phyloP scores from a whole-genome alignment of 1,140 invertebrate genomes.

The Hycleus phaleratus region DNA sequence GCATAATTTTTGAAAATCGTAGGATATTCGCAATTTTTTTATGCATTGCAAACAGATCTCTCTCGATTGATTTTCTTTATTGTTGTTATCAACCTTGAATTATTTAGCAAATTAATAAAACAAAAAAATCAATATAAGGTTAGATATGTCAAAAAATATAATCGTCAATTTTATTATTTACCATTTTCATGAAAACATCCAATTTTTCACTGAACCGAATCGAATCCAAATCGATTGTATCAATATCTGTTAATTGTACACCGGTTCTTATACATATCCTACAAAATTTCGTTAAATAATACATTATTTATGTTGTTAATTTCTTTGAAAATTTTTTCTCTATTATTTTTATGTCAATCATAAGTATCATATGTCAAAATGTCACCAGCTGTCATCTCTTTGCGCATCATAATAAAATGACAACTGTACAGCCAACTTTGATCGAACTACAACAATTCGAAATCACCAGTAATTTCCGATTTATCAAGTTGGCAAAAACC shows the following conservation, averaged over 20 bases:
- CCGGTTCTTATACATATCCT: constrained; percentile 34
- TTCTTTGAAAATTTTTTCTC: not conserved
- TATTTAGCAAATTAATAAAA: too few species aligned
- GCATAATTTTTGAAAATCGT: constrained; percentile 37
- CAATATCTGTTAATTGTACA: constrained; percentile 31
- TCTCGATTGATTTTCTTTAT: constrained; percentile 29
- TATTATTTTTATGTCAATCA: constrained; percentile 36
- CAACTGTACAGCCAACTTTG: constrained; percentile 12
- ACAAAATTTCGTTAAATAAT: constrained; percentile 38
- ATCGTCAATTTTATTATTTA: constrained; percentile 21
- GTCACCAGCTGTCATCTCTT: constrained; percentile 32
- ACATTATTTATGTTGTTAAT: constrained; percentile 27
- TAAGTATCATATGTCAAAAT: constrained; percentile 39
- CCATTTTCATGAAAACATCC: constrained; percentile 35
- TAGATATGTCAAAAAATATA: constrained; percentile 23
- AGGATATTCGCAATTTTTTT: constrained; percentile 34
- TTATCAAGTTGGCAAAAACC: too few species aligned
- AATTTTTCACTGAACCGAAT: constrained; percentile 37
- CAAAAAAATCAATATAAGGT: constrained; percentile 37
- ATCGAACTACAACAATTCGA: not conserved
- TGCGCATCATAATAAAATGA: constrained; percentile 26
- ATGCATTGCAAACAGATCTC: constrained; percentile 35
- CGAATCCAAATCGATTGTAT: constrained; percentile 32
- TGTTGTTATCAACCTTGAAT: constrained; percentile 6
- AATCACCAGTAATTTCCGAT: not conserved